Evolutionary conservation across 1,140 invertebrate species (phyloP).

Genomic region (Conus ventricosus): DNA sequence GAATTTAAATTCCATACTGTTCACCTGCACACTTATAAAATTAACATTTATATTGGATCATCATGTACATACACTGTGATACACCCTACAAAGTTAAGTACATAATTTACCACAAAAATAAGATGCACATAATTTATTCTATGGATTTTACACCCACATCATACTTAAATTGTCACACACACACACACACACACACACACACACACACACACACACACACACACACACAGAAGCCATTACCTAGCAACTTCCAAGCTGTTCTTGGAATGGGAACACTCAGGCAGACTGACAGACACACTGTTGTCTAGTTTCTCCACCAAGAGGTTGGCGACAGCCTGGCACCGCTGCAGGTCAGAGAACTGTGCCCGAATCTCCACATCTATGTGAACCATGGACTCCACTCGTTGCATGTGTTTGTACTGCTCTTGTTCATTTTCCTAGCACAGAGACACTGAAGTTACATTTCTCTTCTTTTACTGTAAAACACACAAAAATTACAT

Average conservation of each 20-base stretch:
- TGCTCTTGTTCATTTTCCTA: constrained; percentile 67
- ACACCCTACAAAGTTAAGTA: too few species aligned
- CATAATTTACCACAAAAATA: too few species aligned
- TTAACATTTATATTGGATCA: too few species aligned
- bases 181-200: neutral
- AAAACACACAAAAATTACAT: neutral
- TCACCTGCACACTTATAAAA: too few species aligned
- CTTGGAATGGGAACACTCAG: constrained; percentile 68
- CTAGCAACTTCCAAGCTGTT: constrained; percentile 66
- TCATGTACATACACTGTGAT: too few species aligned
- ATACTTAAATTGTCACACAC: neutral
- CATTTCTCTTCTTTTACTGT: neutral
- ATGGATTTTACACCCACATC: neutral
- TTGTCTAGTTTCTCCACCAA: constrained; percentile 72
- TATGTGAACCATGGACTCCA: constrained; percentile 60
- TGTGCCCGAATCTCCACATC: constrained; percentile 61
- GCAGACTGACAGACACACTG: constrained; percentile 64
- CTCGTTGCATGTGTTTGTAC: constrained; percentile 60
- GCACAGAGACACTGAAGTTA: constrained; percentile 36
- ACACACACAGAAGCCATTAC: constrained; percentile 40
- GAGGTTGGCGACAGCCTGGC: constrained; percentile 67
- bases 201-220: constrained; percentile 1
- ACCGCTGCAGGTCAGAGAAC: constrained; percentile 68
- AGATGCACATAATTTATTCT: too few species aligned
- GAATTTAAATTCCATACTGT: too few species aligned